Evolutionary conservation across 2,888 invertebrate genomes (phyloP).

Genomic region (Onthophagus sagittarius): DNA sequence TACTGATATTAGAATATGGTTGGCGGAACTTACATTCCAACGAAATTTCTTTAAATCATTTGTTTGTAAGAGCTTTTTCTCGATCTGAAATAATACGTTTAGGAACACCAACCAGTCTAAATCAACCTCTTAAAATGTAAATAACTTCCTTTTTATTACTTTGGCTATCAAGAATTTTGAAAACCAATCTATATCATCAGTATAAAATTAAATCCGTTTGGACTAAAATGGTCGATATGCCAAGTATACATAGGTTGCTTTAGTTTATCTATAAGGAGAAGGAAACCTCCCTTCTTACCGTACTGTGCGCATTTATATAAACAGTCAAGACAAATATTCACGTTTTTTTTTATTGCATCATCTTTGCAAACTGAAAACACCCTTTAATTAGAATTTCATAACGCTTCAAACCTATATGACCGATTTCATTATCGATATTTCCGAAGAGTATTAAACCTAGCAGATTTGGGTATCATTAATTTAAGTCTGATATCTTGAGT

Average conservation of each 20-base stretch:
- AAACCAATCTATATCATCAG: constrained; percentile 29
- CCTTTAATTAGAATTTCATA: too few species aligned
- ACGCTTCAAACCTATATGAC: too few species aligned
- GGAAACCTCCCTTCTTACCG: constrained; percentile 24
- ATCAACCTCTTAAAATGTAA: neutral
- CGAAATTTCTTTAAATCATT: constrained; percentile 24
- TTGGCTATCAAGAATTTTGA: constrained; percentile 25
- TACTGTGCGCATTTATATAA: neutral
- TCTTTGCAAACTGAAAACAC: too few species aligned
- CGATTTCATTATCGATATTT: too few species aligned
- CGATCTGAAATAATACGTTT: constrained; percentile 27
- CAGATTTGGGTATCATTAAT: too few species aligned
- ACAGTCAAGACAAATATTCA: too few species aligned
- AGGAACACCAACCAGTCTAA: constrained; percentile 24
- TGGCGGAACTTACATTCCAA: constrained; percentile 25
- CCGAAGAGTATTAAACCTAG: too few species aligned
- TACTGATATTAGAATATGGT: too few species aligned
- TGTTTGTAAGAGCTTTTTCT: constrained; percentile 27
- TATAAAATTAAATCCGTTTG: constrained; percentile 26
- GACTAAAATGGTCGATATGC: constrained; percentile 30
- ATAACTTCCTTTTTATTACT: constrained; percentile 14
- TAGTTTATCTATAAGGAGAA: constrained; percentile 29
- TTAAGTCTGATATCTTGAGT: too few species aligned
- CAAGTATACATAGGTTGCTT: constrained; percentile 26
- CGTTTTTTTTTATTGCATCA: too few species aligned